Base-by-base conservation (phyloP, 2,888 invertebrate genomes). In the Campoletis raptor region DNA sequence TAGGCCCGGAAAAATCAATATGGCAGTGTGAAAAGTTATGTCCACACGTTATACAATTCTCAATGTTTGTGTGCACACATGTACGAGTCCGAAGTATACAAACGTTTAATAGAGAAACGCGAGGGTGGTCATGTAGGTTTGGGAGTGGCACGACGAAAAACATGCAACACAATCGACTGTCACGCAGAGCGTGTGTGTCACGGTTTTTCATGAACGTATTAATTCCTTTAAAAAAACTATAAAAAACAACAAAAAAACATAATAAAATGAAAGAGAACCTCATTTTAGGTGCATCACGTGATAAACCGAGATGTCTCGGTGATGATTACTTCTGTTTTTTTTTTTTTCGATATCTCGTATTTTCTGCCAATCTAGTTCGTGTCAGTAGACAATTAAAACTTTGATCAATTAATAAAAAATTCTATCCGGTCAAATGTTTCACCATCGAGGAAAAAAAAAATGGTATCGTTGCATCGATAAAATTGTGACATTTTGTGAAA, bases 1-100 rank as follows among this genome's bases (percentile, higher is more conserved):
- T 89, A 88, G 86, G 87, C 88, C 81, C 79, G 69, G 70, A 77
- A 90, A 91, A 92, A 92, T 92, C 92, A 91, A 92, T 92, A 92
- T 88, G 72, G 69, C 85, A 82, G 87, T 85, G 87, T 90, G 89
- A 91, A 91, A 91, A 92, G 89, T 79, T 84, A 48, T 57, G 64
- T 77, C 48, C 67, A 79, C 77, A 37, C 73, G 24, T n/a, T 37
- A 45, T 42, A 66, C 42, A 42, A 15, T 18, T 57, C 4, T 54
- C 21, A 37, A 64, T 21, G 40, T 72, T 7, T 24, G 57, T 78
- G 52, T 45, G 40, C 45, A 52, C 48, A 40, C 61, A 40, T 54
- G 40, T 45, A 54, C 24, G 24, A 64, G 36, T 54, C n/a, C 54
- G 54, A 8, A 57, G 18, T 48, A 37, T 21, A 69, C 36, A 67